These are phyloP conservation scores for Eospalax fontanierii DNA, from an alignment of 2,797 vertebrate species.

Conservation along the genomic window DNA sequence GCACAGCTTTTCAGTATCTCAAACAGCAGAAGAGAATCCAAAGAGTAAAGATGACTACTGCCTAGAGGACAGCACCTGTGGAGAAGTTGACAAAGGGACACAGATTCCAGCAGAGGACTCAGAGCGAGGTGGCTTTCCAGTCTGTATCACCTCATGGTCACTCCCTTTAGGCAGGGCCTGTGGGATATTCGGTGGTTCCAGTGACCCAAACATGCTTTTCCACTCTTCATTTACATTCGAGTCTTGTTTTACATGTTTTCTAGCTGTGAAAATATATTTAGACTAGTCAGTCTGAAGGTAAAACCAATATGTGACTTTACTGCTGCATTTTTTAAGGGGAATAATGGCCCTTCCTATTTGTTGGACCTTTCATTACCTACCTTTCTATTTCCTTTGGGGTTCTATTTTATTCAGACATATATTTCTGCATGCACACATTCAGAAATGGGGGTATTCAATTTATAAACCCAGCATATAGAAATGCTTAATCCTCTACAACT, in stretches of 20 bases:
- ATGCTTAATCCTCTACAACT: not conserved
- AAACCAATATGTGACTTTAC: not conserved
- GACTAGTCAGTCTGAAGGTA: constrained; percentile 8
- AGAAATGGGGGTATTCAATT: not conserved
- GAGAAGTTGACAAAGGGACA: constrained; percentile 91
- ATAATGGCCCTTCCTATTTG: not conserved
- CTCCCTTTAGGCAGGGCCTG: constrained; percentile 90
- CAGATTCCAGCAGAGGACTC: constrained; percentile 91
- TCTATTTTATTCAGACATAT: not conserved
- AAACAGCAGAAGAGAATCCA: not conserved
- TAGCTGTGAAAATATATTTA: constrained; percentile 89
- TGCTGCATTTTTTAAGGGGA: not conserved
- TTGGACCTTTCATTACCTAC: too few species aligned
- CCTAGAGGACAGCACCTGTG: constrained; percentile 89
- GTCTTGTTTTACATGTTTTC: constrained; percentile 98
- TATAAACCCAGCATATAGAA: not conserved
- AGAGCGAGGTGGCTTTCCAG: constrained; percentile 90
- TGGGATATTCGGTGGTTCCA: constrained; percentile 93
- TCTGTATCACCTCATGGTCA: constrained; percentile 89
- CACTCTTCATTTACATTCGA: constrained; percentile 98
- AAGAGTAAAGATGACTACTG: not conserved
- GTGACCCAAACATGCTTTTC: constrained; percentile 99
- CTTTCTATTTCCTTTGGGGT: not conserved
- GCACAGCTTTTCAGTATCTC: constrained; percentile 7
- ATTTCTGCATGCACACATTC: not conserved